These are phyloP conservation scores for Acheta domesticus DNA, from an alignment of 2,888 invertebrate genomes.

Conservation along the genomic window DNA sequence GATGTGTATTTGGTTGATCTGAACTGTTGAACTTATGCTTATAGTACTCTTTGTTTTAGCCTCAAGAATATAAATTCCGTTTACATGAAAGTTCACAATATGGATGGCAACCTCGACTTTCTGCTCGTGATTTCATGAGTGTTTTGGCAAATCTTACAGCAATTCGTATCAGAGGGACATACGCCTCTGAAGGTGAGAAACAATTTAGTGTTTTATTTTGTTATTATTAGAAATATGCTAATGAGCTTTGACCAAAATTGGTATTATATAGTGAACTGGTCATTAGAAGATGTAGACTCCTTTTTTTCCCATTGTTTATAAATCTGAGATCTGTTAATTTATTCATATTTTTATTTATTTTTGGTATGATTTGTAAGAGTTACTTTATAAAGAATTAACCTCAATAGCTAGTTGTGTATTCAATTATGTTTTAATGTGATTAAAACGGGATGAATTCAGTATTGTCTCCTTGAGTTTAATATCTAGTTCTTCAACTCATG, in stretches of 20 bases:
- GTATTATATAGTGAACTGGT: no score
- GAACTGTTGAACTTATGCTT: slow-evolving; percentile 42
- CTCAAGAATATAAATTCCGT: slow-evolving; percentile 77
- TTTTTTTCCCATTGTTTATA: not conserved
- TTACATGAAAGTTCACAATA: slow-evolving; percentile 89
- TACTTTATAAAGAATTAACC: no score
- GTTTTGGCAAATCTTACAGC: slow-evolving; percentile 90
- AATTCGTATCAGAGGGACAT: slow-evolving; percentile 90
- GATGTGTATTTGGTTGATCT: slow-evolving; percentile 36
- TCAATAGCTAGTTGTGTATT: no score
- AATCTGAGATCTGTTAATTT: not conserved
- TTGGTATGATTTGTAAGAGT: not conserved
- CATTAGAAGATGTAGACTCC: no score
- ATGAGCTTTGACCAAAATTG: no score
- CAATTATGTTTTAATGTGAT: no score
- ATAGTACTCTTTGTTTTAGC: slow-evolving; percentile 48
- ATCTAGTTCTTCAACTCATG: no score
- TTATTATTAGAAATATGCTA: no score
- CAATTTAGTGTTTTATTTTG: not conserved
- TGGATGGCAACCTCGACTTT: slow-evolving; percentile 90
- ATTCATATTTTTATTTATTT: not conserved
- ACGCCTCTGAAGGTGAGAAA: slow-evolving; percentile 66
- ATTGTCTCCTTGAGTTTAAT: no score
- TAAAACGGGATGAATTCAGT: no score
- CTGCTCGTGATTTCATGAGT: slow-evolving; percentile 85